Conservation (phyloP, 2,113 vertebrate species). For the Lucifuga dentata region DNA sequence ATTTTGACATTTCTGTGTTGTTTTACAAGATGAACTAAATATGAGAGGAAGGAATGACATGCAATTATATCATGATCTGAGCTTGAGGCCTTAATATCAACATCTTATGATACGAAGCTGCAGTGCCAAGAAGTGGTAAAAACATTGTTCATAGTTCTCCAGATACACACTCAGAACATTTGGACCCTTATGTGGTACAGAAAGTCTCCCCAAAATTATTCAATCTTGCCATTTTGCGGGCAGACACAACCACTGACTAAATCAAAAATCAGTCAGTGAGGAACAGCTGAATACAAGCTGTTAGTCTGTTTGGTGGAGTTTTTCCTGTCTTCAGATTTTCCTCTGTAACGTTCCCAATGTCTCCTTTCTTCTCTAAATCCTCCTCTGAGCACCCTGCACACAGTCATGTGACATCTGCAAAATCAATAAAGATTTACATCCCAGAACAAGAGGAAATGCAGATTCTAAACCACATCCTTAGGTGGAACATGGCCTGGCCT, state of each 20-base stretch:
- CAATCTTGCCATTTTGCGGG: not conserved
- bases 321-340: not conserved
- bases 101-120: constrained; percentile 17
- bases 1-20: too few relatives aligned
- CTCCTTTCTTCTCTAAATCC: not conserved
- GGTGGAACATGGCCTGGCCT: constrained; percentile 51
- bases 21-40: constrained; percentile 3
- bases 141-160: not conserved
- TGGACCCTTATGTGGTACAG: too few relatives aligned
- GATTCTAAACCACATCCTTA: constrained; percentile 48
- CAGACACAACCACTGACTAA: too few relatives aligned
- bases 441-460: constrained; percentile 39
- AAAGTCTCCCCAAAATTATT: too few relatives aligned
- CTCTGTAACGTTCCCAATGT: not conserved
- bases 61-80: constrained; percentile 12
- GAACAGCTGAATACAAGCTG: too few relatives aligned
- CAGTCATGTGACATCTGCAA: constrained; percentile 18
- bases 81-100: constrained; percentile 8
- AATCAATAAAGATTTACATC: constrained; percentile 31
- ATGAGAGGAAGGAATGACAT: constrained; percentile 28
- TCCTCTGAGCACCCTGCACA: constrained; percentile 22
- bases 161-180: not conserved
- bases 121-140: constrained; percentile 1
- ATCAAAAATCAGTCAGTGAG: too few relatives aligned
- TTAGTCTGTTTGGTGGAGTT: too few relatives aligned